phyloP scores from a whole-genome alignment of 2,797 vertebrate genomes.

The Enteromius fasciolatus region DNA sequence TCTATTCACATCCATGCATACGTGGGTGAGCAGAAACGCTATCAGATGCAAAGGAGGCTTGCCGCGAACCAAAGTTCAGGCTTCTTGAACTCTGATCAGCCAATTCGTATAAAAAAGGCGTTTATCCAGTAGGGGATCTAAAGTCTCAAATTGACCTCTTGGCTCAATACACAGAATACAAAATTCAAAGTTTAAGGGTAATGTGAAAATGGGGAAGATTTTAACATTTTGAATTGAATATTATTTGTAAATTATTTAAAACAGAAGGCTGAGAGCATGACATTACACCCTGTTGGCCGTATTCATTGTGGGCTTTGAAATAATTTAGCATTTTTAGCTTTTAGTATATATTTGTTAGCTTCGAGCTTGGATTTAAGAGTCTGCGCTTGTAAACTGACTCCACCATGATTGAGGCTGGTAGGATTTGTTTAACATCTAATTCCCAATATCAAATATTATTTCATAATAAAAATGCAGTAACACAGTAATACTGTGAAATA shows the following conservation, averaged over 20 bases:
- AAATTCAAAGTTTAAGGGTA: not conserved
- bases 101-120: not conserved
- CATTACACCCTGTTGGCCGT: not conserved
- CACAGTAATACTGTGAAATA: no score
- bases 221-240: not conserved
- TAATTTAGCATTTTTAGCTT: not conserved
- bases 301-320: not conserved
- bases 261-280: not conserved
- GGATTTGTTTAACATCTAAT: not conserved
- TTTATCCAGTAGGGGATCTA: not conserved
- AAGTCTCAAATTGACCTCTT: not conserved
- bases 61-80: not conserved
- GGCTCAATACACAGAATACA: conserved; percentile 15
- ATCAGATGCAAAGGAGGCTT: not conserved
- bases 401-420: no score
- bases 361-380: not conserved
- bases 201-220: not conserved
- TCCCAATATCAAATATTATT: no score
- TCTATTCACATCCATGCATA: not conserved
- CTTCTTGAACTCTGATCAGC: not conserved
- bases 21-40: not conserved
- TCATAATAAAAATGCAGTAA: no score
- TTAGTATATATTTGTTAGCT: not conserved
- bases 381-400: not conserved
- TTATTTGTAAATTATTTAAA: not conserved